phyloP scores from a whole-genome alignment of 2,797 vertebrate species.

The Dendrocincla tyrannina region DNA sequence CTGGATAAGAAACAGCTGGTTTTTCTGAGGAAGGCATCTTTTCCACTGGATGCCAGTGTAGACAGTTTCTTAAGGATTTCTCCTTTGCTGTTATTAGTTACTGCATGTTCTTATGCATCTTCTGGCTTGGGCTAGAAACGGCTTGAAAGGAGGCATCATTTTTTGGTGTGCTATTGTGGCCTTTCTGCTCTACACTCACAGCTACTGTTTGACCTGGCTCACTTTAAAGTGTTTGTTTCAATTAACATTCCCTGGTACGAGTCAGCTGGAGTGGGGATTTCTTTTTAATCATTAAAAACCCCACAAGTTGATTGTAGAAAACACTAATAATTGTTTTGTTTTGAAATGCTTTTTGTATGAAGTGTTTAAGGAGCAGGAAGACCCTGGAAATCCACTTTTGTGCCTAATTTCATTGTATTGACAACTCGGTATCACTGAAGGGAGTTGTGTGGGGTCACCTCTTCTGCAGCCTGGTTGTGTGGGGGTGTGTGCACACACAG shows the following conservation, averaged over 20 bases:
- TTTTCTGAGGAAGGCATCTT: conserved; percentile 46
- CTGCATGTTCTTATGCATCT: neutral
- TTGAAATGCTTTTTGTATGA: too few relatives aligned
- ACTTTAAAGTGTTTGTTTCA: neutral
- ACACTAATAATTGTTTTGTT: neutral
- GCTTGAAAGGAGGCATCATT: neutral
- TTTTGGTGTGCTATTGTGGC: neutral
- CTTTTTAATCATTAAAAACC: neutral
- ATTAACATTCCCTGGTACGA: neutral
- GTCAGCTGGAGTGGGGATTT: neutral
- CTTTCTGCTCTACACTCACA: neutral
- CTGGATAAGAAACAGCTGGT: conserved; percentile 71
- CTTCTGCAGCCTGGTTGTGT: too few relatives aligned
- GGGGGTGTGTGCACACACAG: too few relatives aligned
- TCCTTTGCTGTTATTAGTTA: neutral
- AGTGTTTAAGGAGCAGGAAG: neutral
- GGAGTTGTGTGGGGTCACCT: neutral
- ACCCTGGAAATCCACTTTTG: neutral
- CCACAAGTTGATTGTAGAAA: neutral
- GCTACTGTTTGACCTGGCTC: neutral
- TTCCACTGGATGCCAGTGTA: neutral
- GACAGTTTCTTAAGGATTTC: neutral
- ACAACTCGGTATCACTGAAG: neutral
- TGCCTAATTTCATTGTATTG: neutral
- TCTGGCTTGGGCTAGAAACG: neutral